Percentiles rank a stretch among this genome's conserved stretches.
phyloP scores from a whole-genome alignment of 2,113 vertebrate species.

The Sebastes schlegelii region DNA sequence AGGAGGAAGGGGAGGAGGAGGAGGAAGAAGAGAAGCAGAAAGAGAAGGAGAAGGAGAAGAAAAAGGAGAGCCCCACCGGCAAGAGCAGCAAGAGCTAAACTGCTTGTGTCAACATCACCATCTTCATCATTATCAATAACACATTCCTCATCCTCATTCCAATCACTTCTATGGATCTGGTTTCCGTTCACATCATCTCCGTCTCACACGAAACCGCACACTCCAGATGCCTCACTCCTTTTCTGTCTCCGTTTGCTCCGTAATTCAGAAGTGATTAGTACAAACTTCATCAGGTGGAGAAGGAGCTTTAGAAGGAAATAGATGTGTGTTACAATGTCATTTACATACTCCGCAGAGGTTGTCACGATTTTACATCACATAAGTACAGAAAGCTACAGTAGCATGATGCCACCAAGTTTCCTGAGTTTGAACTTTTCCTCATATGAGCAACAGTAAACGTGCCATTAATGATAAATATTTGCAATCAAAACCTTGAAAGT shows the following conservation, averaged over 20 bases:
- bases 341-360: conserved; percentile 16
- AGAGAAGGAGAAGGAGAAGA: conserved; percentile 58
- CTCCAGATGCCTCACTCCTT: conserved; percentile 46
- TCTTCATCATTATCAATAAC: conserved; percentile 51
- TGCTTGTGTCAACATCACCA: conserved; percentile 23
- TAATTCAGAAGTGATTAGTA: conserved; percentile 24
- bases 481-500: conserved; percentile 53
- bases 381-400: conserved; percentile 1
- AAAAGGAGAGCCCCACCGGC: conserved; percentile 69
- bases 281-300: not conserved
- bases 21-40: conserved; percentile 52
- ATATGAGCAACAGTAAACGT: conserved; percentile 47
- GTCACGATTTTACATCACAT: not conserved
- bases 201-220: conserved; percentile 26
- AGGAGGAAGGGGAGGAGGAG: conserved; percentile 45
- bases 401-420: conserved; percentile 32
- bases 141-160: conserved; percentile 51
- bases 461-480: conserved; percentile 57
- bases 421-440: conserved; percentile 3
- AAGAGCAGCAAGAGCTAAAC: conserved; percentile 84
- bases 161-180: conserved; percentile 57
- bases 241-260: conserved; percentile 51
- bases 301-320: conserved; percentile 23
- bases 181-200: conserved; percentile 46
- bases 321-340: not conserved